A percentile compares a stretch with the other conserved stretches of the same genome.
Evolutionary conservation across 2,113 vertebrate species (phyloP).

Genomic region (Cynocephalus volans): DNA sequence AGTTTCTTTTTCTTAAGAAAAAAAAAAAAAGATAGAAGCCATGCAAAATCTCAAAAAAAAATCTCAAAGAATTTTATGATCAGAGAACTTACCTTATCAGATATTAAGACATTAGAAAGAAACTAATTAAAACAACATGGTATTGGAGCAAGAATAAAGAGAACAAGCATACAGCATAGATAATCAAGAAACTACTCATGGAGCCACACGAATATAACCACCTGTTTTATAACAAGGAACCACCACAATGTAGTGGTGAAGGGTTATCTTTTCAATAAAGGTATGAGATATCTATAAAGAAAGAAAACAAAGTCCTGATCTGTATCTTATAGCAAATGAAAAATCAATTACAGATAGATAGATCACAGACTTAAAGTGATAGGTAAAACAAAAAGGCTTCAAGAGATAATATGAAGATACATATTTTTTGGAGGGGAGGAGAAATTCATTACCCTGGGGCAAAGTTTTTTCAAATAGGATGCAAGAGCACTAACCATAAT

Average conservation of each 20-base stretch:
- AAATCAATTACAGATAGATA: background rate
- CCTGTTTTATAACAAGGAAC: background rate
- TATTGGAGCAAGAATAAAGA: background rate
- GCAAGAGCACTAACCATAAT: background rate
- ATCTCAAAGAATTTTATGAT: background rate
- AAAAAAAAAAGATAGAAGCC: background rate
- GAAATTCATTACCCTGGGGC: background rate
- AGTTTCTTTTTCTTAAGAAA: background rate
- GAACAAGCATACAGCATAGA: background rate
- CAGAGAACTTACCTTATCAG: background rate
- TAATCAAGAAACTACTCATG: background rate
- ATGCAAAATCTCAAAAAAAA: background rate
- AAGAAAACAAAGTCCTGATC: background rate
- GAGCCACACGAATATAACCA: background rate
- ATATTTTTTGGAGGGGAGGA: background rate
- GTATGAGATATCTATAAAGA: background rate
- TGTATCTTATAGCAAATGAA: background rate
- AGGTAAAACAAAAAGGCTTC: background rate
- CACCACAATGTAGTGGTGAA: background rate
- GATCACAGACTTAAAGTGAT: background rate
- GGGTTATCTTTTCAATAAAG: background rate
- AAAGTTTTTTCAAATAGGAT: slow-evolving; percentile 36
- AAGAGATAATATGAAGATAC: background rate
- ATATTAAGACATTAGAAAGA: background rate
- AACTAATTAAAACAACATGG: background rate